Conservation (phyloP, 2,888 invertebrate genomes). For the Pterostichus niger region DNA sequence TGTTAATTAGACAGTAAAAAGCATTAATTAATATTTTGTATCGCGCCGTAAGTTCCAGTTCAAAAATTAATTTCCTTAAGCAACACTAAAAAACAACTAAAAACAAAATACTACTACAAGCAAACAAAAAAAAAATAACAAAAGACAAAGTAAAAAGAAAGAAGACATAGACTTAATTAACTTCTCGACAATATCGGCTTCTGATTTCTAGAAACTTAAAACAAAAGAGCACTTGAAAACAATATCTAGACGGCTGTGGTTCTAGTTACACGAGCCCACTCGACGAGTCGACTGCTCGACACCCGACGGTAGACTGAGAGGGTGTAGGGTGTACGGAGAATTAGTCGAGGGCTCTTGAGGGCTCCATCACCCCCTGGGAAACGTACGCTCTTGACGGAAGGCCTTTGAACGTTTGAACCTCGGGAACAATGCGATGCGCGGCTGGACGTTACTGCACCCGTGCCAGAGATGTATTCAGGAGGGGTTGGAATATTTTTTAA, state of each 20-base stretch:
- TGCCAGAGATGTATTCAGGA: neutral
- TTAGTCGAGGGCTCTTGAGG: conserved; percentile 60
- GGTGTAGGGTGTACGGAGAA: conserved; percentile 55
- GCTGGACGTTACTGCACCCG: neutral
- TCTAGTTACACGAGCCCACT: conserved; percentile 59
- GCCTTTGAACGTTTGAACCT: conserved; percentile 33
- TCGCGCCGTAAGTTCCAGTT: neutral
- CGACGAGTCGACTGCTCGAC: conserved; percentile 8
- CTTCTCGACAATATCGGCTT: conserved; percentile 64
- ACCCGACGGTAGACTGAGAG: conserved; percentile 35
- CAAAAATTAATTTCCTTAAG: conserved; percentile 27
- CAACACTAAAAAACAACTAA: neutral
- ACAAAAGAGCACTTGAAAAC: conserved; percentile 65
- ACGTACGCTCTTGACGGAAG: conserved; percentile 7
- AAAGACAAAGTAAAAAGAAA: conserved; percentile 22
- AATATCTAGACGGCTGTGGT: conserved; percentile 53
- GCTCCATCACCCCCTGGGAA: conserved; percentile 7
- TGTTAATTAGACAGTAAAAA: conserved; percentile 28
- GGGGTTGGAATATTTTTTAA: neutral
- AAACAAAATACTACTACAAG: conserved; percentile 41
- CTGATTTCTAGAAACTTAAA: conserved; percentile 65
- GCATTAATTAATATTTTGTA: conserved; percentile 32
- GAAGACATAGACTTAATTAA: conserved; percentile 59
- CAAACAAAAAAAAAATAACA: conserved; percentile 31
- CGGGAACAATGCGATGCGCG: neutral